Evolutionary conservation across 2,113 vertebrate genomes (phyloP).

Genomic region (Paramormyrops kingsleyae): DNA sequence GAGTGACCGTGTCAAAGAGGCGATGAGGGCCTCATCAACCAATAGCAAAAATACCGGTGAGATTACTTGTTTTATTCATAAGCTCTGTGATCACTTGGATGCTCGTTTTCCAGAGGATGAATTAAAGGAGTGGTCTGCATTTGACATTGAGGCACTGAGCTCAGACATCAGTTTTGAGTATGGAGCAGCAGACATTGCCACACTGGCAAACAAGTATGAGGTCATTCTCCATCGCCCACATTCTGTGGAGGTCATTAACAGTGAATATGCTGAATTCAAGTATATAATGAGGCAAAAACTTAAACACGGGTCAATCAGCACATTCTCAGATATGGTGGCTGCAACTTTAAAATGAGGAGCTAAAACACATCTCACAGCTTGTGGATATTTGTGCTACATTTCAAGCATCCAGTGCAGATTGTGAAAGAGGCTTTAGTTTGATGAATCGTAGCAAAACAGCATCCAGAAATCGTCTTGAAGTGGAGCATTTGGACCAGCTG

Average conservation of each 20-base stretch:
- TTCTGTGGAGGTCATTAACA: constrained; percentile 15
- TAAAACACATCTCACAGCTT: constrained; percentile 5
- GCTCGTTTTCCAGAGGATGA: constrained; percentile 10
- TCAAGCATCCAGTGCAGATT: constrained; percentile 17
- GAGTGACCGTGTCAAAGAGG: background rate
- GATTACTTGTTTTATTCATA: background rate
- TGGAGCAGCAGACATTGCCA: background rate
- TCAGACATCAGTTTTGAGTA: constrained; percentile 9
- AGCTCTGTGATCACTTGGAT: background rate
- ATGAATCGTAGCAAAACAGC: constrained; percentile 23
- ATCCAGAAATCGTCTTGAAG: constrained; percentile 12
- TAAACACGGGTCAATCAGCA: constrained; percentile 1
- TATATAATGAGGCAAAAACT: background rate
- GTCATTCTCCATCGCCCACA: constrained; percentile 13
- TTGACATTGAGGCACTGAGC: constrained; percentile 3
- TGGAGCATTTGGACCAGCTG: constrained; percentile 16
- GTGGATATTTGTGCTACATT: constrained; percentile 25
- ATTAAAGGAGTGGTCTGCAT: constrained; percentile 17
- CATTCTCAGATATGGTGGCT: constrained; percentile 21
- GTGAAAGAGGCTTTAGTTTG: constrained; percentile 25
- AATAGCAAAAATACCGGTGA: background rate
- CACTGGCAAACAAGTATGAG: constrained; percentile 13
- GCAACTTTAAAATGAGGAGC: constrained; percentile 10
- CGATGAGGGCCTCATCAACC: background rate
- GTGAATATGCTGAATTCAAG: constrained; percentile 10